Conservation (phyloP, 2,113 vertebrate genomes). For the Odontophorus gujanensis region DNA sequence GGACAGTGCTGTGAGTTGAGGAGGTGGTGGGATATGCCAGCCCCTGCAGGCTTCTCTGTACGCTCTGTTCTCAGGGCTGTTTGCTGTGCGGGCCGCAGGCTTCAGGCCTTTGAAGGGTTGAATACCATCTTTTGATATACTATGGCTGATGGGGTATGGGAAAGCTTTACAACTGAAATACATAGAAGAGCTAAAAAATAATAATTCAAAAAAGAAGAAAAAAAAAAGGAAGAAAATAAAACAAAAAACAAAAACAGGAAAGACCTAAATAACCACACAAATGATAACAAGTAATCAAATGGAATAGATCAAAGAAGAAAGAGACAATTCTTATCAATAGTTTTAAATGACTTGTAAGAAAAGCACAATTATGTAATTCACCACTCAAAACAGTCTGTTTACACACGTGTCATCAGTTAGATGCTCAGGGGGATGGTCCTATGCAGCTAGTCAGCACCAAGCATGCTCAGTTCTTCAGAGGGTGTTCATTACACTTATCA, state of each 20-base stretch:
- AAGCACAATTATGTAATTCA: slow-evolving; percentile 60
- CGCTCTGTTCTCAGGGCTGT: slow-evolving; percentile 94
- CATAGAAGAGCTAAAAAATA: neutral
- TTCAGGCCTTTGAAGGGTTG: slow-evolving; percentile 99
- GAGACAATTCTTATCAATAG: slow-evolving; percentile 43
- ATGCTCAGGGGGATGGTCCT: neutral
- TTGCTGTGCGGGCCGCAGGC: slow-evolving; percentile 97
- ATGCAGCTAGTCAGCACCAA: neutral
- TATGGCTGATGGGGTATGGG: slow-evolving; percentile 81
- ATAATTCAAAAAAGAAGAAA: neutral
- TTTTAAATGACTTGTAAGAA: slow-evolving; percentile 45
- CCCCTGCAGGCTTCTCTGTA: slow-evolving; percentile 88
- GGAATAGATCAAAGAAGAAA: slow-evolving; percentile 47
- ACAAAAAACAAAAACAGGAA: slow-evolving; percentile 25
- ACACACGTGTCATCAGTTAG: neutral
- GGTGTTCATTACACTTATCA: neutral
- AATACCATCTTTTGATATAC: slow-evolving; percentile 98
- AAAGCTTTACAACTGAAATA: slow-evolving; percentile 75
- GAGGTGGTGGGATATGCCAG: slow-evolving; percentile 73
- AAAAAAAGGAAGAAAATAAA: neutral
- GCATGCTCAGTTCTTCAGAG: neutral
- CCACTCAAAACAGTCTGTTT: slow-evolving; percentile 81
- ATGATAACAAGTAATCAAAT: slow-evolving; percentile 56
- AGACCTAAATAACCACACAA: slow-evolving; percentile 60
- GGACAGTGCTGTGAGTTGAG: neutral